phyloP scores from a whole-genome alignment of 2,888 invertebrate species.

The Peribatodes rhomboidaria region DNA sequence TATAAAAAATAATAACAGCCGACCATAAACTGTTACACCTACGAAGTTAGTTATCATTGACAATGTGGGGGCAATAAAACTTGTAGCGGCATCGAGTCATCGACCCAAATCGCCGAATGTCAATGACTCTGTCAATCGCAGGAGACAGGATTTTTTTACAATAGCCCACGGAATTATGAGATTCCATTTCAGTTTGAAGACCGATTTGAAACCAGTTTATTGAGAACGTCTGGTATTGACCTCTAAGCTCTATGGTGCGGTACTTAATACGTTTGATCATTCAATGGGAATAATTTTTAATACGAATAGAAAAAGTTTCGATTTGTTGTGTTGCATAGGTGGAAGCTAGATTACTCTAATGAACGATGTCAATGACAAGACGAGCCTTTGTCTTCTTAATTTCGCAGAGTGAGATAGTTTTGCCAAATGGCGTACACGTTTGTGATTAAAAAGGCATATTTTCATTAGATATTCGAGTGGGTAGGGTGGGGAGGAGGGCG shows the following conservation, averaged over 20 bases:
- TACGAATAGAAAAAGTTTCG: slow-evolving; percentile 2
- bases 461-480: slow-evolving; percentile 66
- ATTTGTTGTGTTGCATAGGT: slow-evolving; percentile 1
- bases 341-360: slow-evolving; percentile 13
- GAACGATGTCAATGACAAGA: slow-evolving; percentile 9
- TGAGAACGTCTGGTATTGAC: slow-evolving; percentile 10
- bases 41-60: slow-evolving; percentile 39
- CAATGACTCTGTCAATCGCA: slow-evolving; percentile 46
- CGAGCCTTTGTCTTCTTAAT: slow-evolving; percentile 21
- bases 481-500: slow-evolving; percentile 48
- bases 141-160: slow-evolving; percentile 34
- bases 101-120: slow-evolving; percentile 47
- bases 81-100: slow-evolving; percentile 42
- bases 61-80: slow-evolving; percentile 46
- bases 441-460: slow-evolving; percentile 70
- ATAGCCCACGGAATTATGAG: slow-evolving; percentile 36
- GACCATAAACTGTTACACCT: slow-evolving; percentile 47
- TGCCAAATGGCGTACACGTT: slow-evolving; percentile 37
- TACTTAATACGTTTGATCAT: background rate
- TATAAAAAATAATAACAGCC: slow-evolving; percentile 52
- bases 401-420: slow-evolving; percentile 20
- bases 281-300: slow-evolving; percentile 6
- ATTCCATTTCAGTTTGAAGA: slow-evolving; percentile 30
- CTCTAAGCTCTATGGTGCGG: slow-evolving; percentile 12
- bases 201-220: slow-evolving; percentile 27